Conservation (phyloP, 2,797 vertebrate species). For the Brachyrhaphis roseni region DNA sequence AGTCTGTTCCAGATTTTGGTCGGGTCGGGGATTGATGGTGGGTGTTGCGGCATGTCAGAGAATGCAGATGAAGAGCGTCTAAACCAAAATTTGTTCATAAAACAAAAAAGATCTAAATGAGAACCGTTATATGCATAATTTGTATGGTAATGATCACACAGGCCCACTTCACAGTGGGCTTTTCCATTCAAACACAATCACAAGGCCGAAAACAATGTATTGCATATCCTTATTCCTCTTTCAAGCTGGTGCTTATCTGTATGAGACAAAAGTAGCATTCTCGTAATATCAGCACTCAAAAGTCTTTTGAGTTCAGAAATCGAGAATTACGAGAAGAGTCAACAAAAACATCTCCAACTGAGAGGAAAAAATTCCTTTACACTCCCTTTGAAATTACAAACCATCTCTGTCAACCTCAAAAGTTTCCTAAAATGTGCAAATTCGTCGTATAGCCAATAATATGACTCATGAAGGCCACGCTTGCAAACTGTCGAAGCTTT, state of each 20-base stretch:
- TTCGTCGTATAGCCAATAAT: neutral
- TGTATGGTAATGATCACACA: neutral
- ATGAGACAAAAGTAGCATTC: neutral
- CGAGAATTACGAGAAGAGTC: neutral
- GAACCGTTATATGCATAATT: neutral
- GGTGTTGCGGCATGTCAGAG: conserved; percentile 4
- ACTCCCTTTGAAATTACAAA: neutral
- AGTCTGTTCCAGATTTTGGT: conserved; percentile 41
- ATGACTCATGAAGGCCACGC: neutral
- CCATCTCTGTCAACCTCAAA: neutral
- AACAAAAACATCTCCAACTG: neutral
- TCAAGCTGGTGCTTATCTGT: neutral
- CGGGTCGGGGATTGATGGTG: conserved; percentile 15
- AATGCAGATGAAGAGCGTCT: conserved; percentile 6
- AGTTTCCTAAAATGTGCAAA: neutral
- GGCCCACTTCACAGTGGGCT: neutral
- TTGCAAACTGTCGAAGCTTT: too few relatives aligned
- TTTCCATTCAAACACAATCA: neutral
- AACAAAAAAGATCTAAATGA: neutral
- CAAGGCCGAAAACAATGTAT: neutral
- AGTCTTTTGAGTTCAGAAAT: neutral
- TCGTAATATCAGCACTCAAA: neutral
- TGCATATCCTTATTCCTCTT: neutral
- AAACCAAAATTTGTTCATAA: neutral
- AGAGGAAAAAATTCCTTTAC: neutral